Evolutionary conservation across 2,888 invertebrate species (phyloP), one percentile per base, ranked within the genome.

Genomic region (Lasius fuliginosus): DNA sequence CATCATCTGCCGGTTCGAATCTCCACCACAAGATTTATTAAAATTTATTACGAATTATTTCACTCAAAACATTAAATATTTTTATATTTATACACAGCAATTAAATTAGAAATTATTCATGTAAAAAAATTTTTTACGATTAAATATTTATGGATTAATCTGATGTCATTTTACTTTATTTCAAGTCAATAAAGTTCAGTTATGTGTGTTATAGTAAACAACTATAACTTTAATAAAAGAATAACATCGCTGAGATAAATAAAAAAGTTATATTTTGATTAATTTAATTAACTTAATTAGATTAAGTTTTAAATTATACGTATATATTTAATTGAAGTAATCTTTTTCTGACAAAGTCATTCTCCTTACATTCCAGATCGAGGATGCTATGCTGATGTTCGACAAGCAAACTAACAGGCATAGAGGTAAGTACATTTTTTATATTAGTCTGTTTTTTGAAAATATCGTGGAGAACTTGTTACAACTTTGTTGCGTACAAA

Each of bases 351-450:
- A 88, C 64, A 36, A 12, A 71, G 5, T 36, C 27, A 3, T 84
- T 90, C 87, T 53, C 95, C 94, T 95, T 95, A 96, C 96, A 95
- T 98, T 98, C 88, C 98, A 99, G 99, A 99, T 99, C 95, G 99
- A 99, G 96, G 99, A 99, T 95, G 99, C 99, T 94, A 99, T 99
- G 99, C 97, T 99, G 95, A 99, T 99, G 99, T 99, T 99, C 96
- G 99, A 99, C 96, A 99, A 99, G 97, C 99, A 99, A 96, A 99
- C 99, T 95, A 99, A 99, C 97, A 98, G 99, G 96, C 99, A 99
- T 97, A 98, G 99, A 98, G 98, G 98, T 98, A 84, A 94, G 94
- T 93, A 62, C 62, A 83, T 64, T 90, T 83, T 36, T 77, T 68
- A 53, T 12, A 77, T 74, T 74, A 74, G 73, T 74, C 53, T 60